These are phyloP conservation scores for Dipodomys stephensi DNA, from an alignment of 2,113 vertebrate species.

Conservation along the genomic window DNA sequence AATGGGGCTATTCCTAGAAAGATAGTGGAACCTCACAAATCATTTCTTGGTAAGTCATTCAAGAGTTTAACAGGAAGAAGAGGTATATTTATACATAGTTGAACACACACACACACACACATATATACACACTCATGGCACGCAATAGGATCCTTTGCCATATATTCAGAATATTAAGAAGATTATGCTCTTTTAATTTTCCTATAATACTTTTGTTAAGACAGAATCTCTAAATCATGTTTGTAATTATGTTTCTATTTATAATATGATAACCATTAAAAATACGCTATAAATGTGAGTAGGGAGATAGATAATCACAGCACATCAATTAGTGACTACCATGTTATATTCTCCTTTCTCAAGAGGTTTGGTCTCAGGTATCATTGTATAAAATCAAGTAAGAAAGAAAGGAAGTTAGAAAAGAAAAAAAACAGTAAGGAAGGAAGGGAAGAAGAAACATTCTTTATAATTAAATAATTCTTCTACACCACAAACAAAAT, in stretches of 20 bases:
- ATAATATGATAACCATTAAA: background rate
- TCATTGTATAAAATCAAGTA: background rate
- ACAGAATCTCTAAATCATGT: background rate
- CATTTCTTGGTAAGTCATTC: slow-evolving; percentile 4
- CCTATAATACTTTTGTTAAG: background rate
- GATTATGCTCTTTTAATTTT: background rate
- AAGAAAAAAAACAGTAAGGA: no score
- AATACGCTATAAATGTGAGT: background rate
- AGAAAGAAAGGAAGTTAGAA: no score
- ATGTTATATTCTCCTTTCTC: background rate
- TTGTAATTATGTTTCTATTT: background rate
- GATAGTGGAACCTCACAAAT: background rate
- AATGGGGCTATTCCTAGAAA: background rate
- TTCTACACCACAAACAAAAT: background rate
- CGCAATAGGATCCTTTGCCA: background rate
- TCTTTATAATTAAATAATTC: background rate
- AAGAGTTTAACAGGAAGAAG: background rate
- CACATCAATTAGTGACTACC: no score
- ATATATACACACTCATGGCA: background rate
- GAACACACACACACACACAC: background rate
- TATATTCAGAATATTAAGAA: background rate
- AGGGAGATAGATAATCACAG: background rate
- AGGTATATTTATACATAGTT: background rate
- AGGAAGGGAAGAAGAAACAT: no score
- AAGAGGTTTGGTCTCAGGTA: background rate